Conservation (phyloP, 2,113 vertebrate species). For the Hippocampus abdominalis region DNA sequence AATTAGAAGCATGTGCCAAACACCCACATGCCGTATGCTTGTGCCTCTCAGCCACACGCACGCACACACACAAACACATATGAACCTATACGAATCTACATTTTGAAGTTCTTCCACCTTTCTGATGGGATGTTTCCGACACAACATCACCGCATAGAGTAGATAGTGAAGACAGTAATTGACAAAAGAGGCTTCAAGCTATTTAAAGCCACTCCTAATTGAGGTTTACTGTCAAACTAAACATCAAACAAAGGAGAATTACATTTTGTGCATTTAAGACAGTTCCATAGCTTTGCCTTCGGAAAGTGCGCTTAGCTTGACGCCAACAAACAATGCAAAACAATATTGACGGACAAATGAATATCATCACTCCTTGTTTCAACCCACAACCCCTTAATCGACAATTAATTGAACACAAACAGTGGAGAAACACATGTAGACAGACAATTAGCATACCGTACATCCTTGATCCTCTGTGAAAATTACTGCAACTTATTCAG, state of each 20-base stretch:
- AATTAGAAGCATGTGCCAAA: constrained; percentile 61
- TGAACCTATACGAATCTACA: background rate
- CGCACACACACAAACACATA: background rate
- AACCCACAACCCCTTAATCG: too few relatives aligned
- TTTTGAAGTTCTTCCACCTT: background rate
- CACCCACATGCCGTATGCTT: constrained; percentile 62
- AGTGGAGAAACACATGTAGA: background rate
- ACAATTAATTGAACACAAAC: background rate
- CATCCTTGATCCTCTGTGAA: background rate
- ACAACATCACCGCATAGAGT: background rate
- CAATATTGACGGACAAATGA: background rate
- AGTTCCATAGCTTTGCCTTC: background rate
- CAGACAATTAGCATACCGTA: background rate
- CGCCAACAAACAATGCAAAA: background rate
- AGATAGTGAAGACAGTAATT: background rate
- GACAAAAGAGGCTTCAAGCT: background rate
- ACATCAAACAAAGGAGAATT: background rate
- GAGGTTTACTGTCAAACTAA: background rate
- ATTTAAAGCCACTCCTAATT: background rate
- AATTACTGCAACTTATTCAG: too few relatives aligned
- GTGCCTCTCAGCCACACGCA: constrained; percentile 34
- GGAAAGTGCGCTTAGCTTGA: background rate
- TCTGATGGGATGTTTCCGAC: background rate
- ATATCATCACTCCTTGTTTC: background rate
- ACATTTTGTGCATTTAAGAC: background rate